Percentiles rank a stretch among this genome's conserved stretches.
Conservation (phyloP, 2,888 invertebrate species). For the Melinaea marsaeus region DNA sequence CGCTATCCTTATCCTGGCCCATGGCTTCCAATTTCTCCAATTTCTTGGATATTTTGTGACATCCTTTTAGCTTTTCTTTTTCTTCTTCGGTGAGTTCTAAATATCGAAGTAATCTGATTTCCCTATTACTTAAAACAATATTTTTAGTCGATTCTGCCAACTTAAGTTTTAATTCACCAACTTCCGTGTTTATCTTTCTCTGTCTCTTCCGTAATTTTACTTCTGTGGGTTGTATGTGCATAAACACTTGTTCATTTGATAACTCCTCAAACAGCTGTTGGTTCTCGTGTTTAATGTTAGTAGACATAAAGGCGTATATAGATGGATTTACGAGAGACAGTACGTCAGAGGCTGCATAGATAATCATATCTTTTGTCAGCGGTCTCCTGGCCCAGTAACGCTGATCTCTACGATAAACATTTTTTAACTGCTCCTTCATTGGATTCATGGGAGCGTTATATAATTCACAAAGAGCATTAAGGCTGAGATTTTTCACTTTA, state of each 20-base stretch:
- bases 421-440: slow-evolving; percentile 92
- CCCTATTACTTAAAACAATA: slow-evolving; percentile 93
- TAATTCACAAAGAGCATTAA: slow-evolving; percentile 93
- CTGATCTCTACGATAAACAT: slow-evolving; percentile 90
- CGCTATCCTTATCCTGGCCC: slow-evolving; percentile 86
- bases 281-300: slow-evolving; percentile 84
- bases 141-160: slow-evolving; percentile 89
- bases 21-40: slow-evolving; percentile 91
- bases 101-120: slow-evolving; percentile 91
- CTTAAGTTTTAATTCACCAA: slow-evolving; percentile 90
- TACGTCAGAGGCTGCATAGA: slow-evolving; percentile 94
- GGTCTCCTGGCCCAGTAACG: slow-evolving; percentile 94
- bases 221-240: slow-evolving; percentile 90
- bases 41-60: slow-evolving; percentile 94
- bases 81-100: slow-evolving; percentile 94
- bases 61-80: slow-evolving; percentile 93
- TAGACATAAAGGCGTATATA: slow-evolving; percentile 83
- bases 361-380: slow-evolving; percentile 92
- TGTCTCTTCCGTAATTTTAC: slow-evolving; percentile 92
- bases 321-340: slow-evolving; percentile 91
- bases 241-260: slow-evolving; percentile 91
- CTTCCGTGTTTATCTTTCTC: slow-evolving; percentile 93
- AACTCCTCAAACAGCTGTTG: slow-evolving; percentile 86
- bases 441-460: slow-evolving; percentile 93
- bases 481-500: slow-evolving; percentile 94